These are phyloP conservation scores for Drosophila subobscura DNA, from an alignment of 1,140 invertebrate species.

Conservation along the genomic window DNA sequence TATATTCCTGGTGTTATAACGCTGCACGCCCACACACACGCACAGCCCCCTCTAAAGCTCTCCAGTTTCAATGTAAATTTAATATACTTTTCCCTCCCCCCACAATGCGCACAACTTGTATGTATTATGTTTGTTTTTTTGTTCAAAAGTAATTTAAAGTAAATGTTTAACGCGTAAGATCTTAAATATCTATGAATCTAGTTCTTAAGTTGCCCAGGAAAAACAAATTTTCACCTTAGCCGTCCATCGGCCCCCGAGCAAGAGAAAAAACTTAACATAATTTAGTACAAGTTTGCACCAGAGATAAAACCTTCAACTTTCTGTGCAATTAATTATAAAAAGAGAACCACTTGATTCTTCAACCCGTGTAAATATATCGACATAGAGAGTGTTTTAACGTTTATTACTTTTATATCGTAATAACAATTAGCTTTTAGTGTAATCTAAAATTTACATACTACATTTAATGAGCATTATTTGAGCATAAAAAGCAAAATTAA, in stretches of 20 bases:
- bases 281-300: conserved; percentile 27
- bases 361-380: conserved; percentile 62
- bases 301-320: no score
- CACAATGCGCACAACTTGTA: conserved; percentile 30
- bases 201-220: conserved; percentile 50
- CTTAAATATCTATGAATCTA: conserved; percentile 27
- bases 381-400: conserved; percentile 57
- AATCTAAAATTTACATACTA: conserved; percentile 49
- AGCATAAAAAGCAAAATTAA: conserved; percentile 56
- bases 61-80: conserved; percentile 28
- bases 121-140: conserved; percentile 75
- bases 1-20: conserved; percentile 66
- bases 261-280: conserved; percentile 36
- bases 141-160: conserved; percentile 52
- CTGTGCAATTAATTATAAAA: conserved; percentile 30
- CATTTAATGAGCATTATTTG: conserved; percentile 44
- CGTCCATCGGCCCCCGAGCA: conserved; percentile 39
- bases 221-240: conserved; percentile 59
- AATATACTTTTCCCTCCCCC: conserved; percentile 21
- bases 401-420: conserved; percentile 75
- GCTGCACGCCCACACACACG: conserved; percentile 12
- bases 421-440: conserved; percentile 69
- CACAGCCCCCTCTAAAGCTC: conserved; percentile 1
- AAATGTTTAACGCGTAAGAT: conserved; percentile 54
- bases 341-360: conserved; percentile 38